Conservation (phyloP, 1,140 invertebrate species). For the Neodiprion pinetum region DNA sequence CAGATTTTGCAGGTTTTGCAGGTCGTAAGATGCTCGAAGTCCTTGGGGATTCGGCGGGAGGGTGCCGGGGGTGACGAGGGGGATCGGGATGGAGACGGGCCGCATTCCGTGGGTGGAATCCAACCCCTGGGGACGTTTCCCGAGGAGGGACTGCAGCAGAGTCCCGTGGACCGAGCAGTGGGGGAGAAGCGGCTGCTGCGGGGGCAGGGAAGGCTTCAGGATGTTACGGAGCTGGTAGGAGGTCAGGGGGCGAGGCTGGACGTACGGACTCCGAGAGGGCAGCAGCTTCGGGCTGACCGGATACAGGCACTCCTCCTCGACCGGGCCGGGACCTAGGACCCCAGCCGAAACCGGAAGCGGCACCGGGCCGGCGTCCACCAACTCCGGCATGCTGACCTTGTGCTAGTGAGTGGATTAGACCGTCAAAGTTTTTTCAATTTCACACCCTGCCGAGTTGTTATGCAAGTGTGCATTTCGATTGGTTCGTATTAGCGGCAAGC, state of each 20-base stretch:
- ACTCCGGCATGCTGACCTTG: slow-evolving; percentile 55
- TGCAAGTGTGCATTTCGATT: neutral
- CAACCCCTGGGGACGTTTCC: neutral
- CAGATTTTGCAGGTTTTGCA: slow-evolving; percentile 42
- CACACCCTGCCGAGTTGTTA: too few species aligned
- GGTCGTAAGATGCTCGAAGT: slow-evolving; percentile 33
- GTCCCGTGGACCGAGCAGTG: neutral
- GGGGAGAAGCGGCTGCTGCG: slow-evolving; percentile 14
- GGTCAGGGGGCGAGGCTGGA: slow-evolving; percentile 53
- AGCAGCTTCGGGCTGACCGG: slow-evolving; percentile 55
- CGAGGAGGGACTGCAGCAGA: neutral
- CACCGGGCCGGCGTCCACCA: slow-evolving; percentile 41
- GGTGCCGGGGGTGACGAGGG: neutral
- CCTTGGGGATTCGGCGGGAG: slow-evolving; percentile 19
- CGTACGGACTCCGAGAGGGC: slow-evolving; percentile 50
- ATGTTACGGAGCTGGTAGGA: slow-evolving; percentile 49
- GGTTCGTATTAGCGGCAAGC: neutral
- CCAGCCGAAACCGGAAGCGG: neutral
- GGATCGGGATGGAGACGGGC: neutral
- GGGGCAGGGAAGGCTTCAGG: slow-evolving; percentile 31
- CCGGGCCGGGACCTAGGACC: slow-evolving; percentile 32
- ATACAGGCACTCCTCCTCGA: slow-evolving; percentile 57
- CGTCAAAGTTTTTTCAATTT: neutral
- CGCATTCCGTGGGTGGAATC: neutral
- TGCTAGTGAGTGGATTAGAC: slow-evolving; percentile 49